phyloP scores from a whole-genome alignment of 2,797 vertebrate genomes.

The Dipus sagitta region DNA sequence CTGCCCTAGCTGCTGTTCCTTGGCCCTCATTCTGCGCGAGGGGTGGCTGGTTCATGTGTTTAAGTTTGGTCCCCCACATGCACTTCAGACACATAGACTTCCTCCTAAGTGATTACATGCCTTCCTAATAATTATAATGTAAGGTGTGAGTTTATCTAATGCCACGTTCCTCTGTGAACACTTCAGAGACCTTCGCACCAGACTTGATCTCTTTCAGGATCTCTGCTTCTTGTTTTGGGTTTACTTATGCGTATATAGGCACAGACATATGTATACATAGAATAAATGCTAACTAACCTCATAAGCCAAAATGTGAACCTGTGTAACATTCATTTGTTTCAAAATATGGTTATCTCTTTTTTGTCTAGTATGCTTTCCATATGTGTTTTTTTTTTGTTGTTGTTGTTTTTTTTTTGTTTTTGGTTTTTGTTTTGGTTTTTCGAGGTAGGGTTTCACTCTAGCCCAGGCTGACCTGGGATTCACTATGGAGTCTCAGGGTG shows the following conservation, averaged over 20 bases:
- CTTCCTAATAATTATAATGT: not conserved
- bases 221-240: not conserved
- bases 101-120: not conserved
- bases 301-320: constrained; percentile 27
- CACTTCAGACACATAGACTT: not conserved
- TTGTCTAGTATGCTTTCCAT: constrained; percentile 36
- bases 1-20: not conserved
- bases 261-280: not conserved
- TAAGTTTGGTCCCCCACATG: not conserved
- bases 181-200: not conserved
- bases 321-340: not conserved
- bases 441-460: too few relatives aligned
- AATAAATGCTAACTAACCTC: constrained; percentile 17
- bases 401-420: too few relatives aligned
- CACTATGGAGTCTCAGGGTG: too few relatives aligned
- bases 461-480: too few relatives aligned
- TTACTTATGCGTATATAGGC: not conserved
- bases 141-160: not conserved
- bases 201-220: constrained; percentile 35
- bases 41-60: not conserved
- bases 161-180: not conserved
- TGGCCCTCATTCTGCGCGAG: too few relatives aligned
- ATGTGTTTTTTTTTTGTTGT: not conserved
- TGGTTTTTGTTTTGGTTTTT: too few relatives aligned
- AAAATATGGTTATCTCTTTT: not conserved